Conservation (phyloP, 2,888 invertebrate species). For the Gerris lacustris region DNA sequence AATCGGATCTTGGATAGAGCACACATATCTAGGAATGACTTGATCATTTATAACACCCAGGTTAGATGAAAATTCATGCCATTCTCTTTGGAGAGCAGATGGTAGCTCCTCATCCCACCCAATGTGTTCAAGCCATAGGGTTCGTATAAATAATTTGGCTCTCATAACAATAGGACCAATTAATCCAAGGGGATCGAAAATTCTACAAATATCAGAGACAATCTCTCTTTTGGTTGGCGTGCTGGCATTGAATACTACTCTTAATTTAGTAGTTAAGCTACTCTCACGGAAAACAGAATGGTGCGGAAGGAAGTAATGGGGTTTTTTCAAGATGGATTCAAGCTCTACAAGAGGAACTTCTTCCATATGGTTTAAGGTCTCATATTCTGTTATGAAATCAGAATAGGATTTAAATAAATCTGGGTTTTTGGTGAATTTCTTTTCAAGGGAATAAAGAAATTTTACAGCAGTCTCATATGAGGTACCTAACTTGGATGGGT, state of each 20-base stretch:
- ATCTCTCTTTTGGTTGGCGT: slow-evolving; percentile 23
- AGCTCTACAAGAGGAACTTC: slow-evolving; percentile 7
- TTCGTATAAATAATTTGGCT: slow-evolving; percentile 29
- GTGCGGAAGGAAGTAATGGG: slow-evolving; percentile 31
- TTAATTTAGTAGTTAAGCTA: slow-evolving; percentile 30
- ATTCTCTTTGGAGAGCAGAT: slow-evolving; percentile 17
- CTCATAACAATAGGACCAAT: slow-evolving; percentile 28
- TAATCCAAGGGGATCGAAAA: slow-evolving; percentile 30
- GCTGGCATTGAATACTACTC: slow-evolving; percentile 33
- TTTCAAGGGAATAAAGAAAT: slow-evolving; percentile 17
- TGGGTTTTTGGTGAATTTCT: slow-evolving; percentile 10
- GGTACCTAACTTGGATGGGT: slow-evolving; percentile 15
- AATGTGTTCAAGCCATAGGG: slow-evolving; percentile 25
- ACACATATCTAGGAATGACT: slow-evolving; percentile 18
- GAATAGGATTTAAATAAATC: slow-evolving; percentile 17
- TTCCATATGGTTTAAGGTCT: slow-evolving; percentile 27
- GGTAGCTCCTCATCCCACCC: slow-evolving; percentile 26
- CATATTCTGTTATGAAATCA: slow-evolving; percentile 22
- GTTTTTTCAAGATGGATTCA: neutral
- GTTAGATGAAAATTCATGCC: slow-evolving; percentile 19
- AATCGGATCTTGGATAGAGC: neutral
- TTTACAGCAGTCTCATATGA: slow-evolving; percentile 17
- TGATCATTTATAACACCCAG: slow-evolving; percentile 22
- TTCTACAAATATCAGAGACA: slow-evolving; percentile 26
- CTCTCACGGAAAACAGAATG: slow-evolving; percentile 29